Percentiles rank a stretch among this genome's conserved stretches.
Evolutionary conservation across 2,888 invertebrate genomes (phyloP).

Genomic region (Tiliacea aurago): DNA sequence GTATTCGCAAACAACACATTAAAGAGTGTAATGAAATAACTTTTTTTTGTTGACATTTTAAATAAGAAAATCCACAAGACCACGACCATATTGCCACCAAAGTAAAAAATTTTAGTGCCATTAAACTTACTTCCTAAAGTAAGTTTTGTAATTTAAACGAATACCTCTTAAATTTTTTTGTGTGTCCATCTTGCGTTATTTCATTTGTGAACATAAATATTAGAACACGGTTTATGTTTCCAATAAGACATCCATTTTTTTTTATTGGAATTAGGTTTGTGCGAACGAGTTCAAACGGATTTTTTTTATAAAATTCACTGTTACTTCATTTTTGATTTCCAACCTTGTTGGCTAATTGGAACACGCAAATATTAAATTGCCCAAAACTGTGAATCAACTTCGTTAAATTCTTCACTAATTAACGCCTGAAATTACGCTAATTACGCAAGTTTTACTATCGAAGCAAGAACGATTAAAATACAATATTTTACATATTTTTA

Average conservation of each 20-base stretch:
- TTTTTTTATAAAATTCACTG: constrained; percentile 53
- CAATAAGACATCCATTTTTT: constrained; percentile 3
- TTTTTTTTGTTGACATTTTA: neutral
- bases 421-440: constrained; percentile 17
- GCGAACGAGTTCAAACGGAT: constrained; percentile 15
- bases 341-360: constrained; percentile 35
- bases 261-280: constrained; percentile 4
- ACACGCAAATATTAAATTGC: constrained; percentile 36
- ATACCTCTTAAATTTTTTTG: neutral
- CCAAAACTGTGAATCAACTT: constrained; percentile 26
- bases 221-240: neutral
- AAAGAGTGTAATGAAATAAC: neutral
- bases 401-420: constrained; percentile 31
- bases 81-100: neutral
- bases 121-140: no score
- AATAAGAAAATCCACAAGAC: neutral
- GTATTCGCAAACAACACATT: neutral
- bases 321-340: constrained; percentile 24
- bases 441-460: constrained; percentile 13
- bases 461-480: constrained; percentile 9
- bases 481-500: constrained; percentile 15
- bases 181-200: neutral
- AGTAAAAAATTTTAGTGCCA: no score
- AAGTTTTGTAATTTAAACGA: no score
- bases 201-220: neutral